Evolutionary conservation across 2,888 invertebrate genomes (phyloP), one percentile per base, ranked within the genome.

Genomic region (Dugesia japonica): DNA sequence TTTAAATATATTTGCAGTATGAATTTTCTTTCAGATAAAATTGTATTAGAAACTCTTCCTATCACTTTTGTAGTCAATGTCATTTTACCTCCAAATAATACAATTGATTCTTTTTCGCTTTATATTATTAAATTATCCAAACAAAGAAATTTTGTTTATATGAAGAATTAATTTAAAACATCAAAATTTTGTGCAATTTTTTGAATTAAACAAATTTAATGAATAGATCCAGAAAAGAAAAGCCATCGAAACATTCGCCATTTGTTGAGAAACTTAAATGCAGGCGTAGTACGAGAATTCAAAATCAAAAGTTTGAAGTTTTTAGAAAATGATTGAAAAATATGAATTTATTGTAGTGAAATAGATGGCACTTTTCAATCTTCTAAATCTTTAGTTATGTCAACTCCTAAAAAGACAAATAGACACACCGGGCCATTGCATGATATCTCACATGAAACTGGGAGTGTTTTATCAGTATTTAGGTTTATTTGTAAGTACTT

Each of bases 181-280:
- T 7, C 4, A 7, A 31, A 31, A 7, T 31, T 31, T 31, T 31
- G 4, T 7, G 13, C 31, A 7, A 7, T 31, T 7, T 7, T 31
- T 31, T 31, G 13, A 31, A 31, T 31, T 31, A 31, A 31, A 7
- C 31, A n/a, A n/a, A n/a, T 7, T 31, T 31, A 7, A 31, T 31
- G 31, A 31, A 31, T 31, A 56, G n/a, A n/a, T n/a, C n/a, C n/a
- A 56, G 56, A 56, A 56, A 56, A 56, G 56, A 56, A 56, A 56
- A 56, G 56, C 56, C 56, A 4, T 9, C 1, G 4, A 56, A 56
- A 56, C 4, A 56, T n/a, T 56, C 56, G 7, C 56, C 56, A 13
- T 56, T 56, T 23, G 56, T 56, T 20, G 56, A 56, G n/a, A 56
- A 56, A 56, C 17, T 56, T n/a, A 56, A 56, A 56, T 56, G 23